Evolutionary conservation across 2,797 vertebrate genomes (phyloP).

Genomic region (Phyllotis vaccarum): DNA sequence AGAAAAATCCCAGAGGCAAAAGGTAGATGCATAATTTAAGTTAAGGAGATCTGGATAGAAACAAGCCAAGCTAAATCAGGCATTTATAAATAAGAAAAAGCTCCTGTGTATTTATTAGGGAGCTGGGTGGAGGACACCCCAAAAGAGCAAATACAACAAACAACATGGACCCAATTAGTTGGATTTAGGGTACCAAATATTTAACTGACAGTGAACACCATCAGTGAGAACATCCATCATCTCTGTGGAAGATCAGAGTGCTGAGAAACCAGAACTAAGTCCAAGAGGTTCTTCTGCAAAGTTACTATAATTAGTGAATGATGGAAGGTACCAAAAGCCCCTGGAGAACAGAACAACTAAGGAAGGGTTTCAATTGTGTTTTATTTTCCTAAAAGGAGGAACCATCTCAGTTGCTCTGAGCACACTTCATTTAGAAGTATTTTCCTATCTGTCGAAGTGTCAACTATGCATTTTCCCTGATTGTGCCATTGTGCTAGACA

Average conservation of each 20-base stretch:
- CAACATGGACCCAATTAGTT: background rate
- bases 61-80: no score
- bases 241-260: background rate
- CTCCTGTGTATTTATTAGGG: no score
- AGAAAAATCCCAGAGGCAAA: no score
- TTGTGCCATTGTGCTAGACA: background rate
- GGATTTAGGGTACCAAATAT: background rate
- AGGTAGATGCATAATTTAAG: no score
- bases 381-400: background rate
- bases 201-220: background rate
- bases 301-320: background rate
- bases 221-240: background rate
- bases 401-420: background rate
- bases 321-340: background rate
- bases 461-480: background rate
- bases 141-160: no score
- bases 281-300: background rate
- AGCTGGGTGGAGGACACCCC: no score
- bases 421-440: slow-evolving; percentile 8
- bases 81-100: no score
- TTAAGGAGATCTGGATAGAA: no score
- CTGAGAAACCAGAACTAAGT: background rate
- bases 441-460: background rate
- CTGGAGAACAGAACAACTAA: background rate
- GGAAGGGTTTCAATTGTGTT: background rate